A percentile compares a stretch with the other conserved stretches of the same genome.
Evolutionary conservation across 2,888 invertebrate species (phyloP).

Genomic region (Aleiodes testaceus): DNA sequence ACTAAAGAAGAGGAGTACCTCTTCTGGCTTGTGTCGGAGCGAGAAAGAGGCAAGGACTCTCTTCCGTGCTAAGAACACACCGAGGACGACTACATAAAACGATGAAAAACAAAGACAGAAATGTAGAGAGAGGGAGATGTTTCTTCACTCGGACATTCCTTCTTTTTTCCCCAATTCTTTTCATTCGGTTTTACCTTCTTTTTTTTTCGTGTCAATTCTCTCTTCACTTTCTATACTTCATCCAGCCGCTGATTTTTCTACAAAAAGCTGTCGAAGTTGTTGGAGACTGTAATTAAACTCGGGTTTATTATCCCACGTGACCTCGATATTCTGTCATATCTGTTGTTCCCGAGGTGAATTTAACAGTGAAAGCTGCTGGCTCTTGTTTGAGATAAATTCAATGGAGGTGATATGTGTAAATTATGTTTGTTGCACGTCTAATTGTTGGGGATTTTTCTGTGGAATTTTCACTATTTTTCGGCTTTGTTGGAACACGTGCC

Average conservation of each 20-base stretch:
- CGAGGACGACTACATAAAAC: constrained; percentile 48
- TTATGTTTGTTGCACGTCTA: constrained; percentile 1
- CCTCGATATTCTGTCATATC: constrained; percentile 54
- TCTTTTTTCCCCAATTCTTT: constrained; percentile 22
- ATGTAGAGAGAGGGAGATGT: constrained; percentile 1
- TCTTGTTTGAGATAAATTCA: constrained; percentile 36
- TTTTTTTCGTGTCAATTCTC: too few relatives aligned
- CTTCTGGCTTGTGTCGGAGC: constrained; percentile 31
- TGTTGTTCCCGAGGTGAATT: background rate
- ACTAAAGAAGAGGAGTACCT: constrained; percentile 29
- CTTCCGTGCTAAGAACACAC: constrained; percentile 39
- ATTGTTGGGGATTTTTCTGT: constrained; percentile 19
- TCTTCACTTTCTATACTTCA: constrained; percentile 41
- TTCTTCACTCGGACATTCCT: constrained; percentile 8
- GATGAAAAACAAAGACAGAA: constrained; percentile 29
- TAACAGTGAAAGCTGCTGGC: constrained; percentile 3
- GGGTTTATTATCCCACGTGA: constrained; percentile 54
- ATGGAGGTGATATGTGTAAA: constrained; percentile 44
- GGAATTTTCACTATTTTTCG: constrained; percentile 26
- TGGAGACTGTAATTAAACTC: constrained; percentile 61
- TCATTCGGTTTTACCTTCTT: background rate
- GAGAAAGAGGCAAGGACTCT: constrained; percentile 33
- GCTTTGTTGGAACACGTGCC: constrained; percentile 16
- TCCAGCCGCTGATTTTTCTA: background rate
- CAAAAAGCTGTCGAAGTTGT: constrained; percentile 45